phyloP scores from a whole-genome alignment of 2,797 vertebrate genomes.

The Dendrocincla fuliginosa region DNA sequence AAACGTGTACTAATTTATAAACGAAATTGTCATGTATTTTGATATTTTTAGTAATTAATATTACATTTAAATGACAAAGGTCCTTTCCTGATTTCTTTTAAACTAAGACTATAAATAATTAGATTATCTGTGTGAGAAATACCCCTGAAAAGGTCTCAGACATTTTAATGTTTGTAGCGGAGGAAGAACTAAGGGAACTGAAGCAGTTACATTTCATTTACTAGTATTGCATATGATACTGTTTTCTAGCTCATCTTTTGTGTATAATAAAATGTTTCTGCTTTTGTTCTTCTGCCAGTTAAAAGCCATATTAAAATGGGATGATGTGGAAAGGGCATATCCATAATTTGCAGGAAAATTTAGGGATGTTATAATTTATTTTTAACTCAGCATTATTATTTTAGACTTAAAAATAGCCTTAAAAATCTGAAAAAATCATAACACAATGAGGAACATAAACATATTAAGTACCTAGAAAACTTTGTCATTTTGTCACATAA shows the following conservation, averaged over 20 bases:
- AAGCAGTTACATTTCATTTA: neutral
- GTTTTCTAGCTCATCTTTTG: neutral
- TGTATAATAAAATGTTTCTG: neutral
- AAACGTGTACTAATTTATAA: neutral
- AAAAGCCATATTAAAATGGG: neutral
- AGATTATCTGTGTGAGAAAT: neutral
- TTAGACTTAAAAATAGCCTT: neutral
- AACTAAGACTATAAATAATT: neutral
- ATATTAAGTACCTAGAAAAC: neutral
- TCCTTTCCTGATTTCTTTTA: neutral
- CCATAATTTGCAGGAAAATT: neutral
- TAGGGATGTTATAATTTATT: neutral
- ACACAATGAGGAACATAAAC: neutral
- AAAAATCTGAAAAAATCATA: neutral
- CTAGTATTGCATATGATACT: neutral
- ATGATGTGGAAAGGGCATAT: neutral
- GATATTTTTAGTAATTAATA: neutral
- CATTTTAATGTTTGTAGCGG: neutral
- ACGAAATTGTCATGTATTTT: neutral
- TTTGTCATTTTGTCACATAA: neutral
- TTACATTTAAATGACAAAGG: neutral
- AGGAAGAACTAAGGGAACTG: neutral
- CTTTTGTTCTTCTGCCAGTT: neutral
- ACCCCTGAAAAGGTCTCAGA: neutral
- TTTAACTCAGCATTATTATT: neutral